A percentile compares a stretch with the other conserved stretches of the same genome.
Evolutionary conservation across 1,140 invertebrate species (phyloP).

Genomic region (Lepidotrigona ventralis): DNA sequence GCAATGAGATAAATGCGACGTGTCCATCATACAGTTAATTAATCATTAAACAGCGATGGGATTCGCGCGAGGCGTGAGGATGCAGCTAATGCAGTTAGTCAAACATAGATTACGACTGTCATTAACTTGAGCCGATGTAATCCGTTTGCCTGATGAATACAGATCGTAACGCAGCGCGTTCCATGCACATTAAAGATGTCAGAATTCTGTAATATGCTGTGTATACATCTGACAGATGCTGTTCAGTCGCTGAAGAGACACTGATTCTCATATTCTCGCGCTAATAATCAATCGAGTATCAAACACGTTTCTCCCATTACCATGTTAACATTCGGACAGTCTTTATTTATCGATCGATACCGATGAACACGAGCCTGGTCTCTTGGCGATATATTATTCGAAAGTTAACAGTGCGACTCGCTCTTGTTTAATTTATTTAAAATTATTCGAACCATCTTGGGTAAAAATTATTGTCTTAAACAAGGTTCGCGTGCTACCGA

Average conservation of each 20-base stretch:
- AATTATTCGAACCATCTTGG: not conserved
- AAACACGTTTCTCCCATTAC: not conserved
- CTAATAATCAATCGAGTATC: not conserved
- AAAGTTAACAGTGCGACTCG: not conserved
- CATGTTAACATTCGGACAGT: not conserved
- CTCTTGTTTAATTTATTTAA: not conserved
- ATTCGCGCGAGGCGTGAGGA: not conserved
- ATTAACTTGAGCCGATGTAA: not conserved
- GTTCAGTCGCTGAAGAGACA: not conserved
- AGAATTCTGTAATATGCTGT: not conserved
- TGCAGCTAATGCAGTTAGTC: constrained; percentile 13
- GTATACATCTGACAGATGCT: not conserved
- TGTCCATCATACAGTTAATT: not conserved
- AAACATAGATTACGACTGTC: constrained; percentile 22
- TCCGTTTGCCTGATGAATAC: constrained; percentile 15
- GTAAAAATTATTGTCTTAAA: too few relatives aligned
- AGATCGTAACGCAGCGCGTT: not conserved
- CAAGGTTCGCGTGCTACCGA: too few relatives aligned
- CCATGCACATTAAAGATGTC: constrained; percentile 15
- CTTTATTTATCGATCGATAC: not conserved
- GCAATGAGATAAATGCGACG: not conserved
- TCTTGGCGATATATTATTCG: too few relatives aligned
- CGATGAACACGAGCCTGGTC: too few relatives aligned
- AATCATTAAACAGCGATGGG: constrained; percentile 18
- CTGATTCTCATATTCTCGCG: not conserved